Base-by-base conservation (phyloP, 2,888 invertebrate genomes). In the Euproctis similis region DNA sequence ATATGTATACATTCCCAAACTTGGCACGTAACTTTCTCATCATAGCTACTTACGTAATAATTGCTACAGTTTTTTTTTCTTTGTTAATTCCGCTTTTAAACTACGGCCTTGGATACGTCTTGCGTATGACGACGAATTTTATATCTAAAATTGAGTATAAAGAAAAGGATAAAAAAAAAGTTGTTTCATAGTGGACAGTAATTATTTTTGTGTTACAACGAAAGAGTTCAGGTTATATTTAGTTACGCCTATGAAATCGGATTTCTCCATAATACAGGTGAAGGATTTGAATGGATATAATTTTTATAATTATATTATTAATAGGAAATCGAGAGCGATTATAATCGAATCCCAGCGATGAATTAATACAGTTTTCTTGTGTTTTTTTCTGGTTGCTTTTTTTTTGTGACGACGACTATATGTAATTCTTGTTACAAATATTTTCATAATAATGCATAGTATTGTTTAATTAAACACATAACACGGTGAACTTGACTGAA, bases 11-110 rank as follows among this genome's bases (percentile, higher is more conserved):
- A 42, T 41, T 45, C 46, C 36, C 46, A 52, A 50, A n/a, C 51
- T 54, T 63, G 61, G 60, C 63, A 62, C 64, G 59, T 61, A 58
- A 64, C 75, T 73, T 74, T 73, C 70, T 59, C 67, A 52, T n/a
- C n/a, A n/a, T n/a, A n/a, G 31, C 39, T 17, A 24, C 34, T 74
- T 69, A 67, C 65, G 67, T 64, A 75, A 75, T 45, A 23, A 49
- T 71, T 71, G 67, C 64, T 59, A 64, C 59, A 65, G 47, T 66
- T 68, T 67, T 58, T 69, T 67, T 58, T 64, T n/a, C n/a, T 59
- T 59, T 33, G 59, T 53, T 59, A 56, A 71, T 59, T 66, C 67
- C 59, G 54, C 59, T 59, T 62, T 62, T 56, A 56, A 56, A 59
- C 42, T n/a, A n/a, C 53, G 67, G 64, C 76, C 75, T 75, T 75